Evolutionary conservation across 2,888 invertebrate genomes (phyloP).

Genomic region (Synanthedon tipuliformis): DNA sequence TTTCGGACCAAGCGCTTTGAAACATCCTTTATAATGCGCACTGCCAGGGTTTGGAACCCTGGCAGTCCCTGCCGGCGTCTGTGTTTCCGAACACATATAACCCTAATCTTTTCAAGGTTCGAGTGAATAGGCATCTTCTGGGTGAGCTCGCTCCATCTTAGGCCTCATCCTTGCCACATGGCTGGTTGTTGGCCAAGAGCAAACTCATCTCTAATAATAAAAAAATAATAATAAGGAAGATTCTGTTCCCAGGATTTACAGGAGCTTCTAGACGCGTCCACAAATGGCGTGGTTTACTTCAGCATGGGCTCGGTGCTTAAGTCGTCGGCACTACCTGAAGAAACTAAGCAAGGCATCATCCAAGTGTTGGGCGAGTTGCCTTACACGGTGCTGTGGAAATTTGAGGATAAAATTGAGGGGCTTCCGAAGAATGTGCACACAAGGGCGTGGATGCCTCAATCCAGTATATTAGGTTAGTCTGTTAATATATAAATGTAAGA

Average conservation of each 20-base stretch:
- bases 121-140: too few relatives aligned
- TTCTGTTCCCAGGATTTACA: constrained; percentile 31
- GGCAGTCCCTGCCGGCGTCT: too few relatives aligned
- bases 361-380: constrained; percentile 24
- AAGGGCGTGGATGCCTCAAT: constrained; percentile 63
- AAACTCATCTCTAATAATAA: too few relatives aligned
- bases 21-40: too few relatives aligned
- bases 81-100: too few relatives aligned
- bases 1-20: too few relatives aligned
- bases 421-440: constrained; percentile 53
- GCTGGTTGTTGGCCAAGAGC: too few relatives aligned
- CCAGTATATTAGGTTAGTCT: constrained; percentile 54
- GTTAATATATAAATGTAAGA: neutral
- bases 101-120: too few relatives aligned
- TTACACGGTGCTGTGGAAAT: constrained; percentile 64
- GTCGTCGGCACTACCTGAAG: constrained; percentile 17
- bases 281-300: constrained; percentile 44
- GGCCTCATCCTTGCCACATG: too few relatives aligned
- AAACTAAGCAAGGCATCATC: constrained; percentile 21
- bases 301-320: constrained; percentile 45
- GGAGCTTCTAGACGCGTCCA: constrained; percentile 31
- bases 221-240: too few relatives aligned
- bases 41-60: too few relatives aligned
- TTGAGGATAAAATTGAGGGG: constrained; percentile 27
- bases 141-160: too few relatives aligned